A percentile compares a stretch with the other conserved stretches of the same genome.
phyloP scores from a whole-genome alignment of 2,888 invertebrate species.

The Ptychoptera contaminata region DNA sequence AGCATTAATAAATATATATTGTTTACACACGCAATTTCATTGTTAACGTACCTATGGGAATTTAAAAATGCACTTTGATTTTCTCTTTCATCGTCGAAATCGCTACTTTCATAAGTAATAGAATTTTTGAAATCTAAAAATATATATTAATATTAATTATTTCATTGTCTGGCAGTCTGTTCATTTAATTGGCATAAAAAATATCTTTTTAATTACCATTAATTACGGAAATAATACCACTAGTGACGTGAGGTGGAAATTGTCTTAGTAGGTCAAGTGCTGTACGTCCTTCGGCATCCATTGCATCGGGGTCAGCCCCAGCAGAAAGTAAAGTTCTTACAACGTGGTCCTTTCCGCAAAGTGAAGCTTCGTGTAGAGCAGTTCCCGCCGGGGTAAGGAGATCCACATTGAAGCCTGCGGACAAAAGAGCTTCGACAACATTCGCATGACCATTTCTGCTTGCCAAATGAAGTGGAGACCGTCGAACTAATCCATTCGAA shows the following conservation, averaged over 20 bases:
- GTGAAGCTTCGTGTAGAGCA: conserved; percentile 84
- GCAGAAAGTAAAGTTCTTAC: conserved; percentile 64
- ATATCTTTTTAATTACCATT: conserved; percentile 43
- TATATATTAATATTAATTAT: neutral
- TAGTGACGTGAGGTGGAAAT: conserved; percentile 77
- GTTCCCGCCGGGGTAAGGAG: conserved; percentile 73
- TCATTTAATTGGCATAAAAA: neutral
- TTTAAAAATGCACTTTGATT: neutral
- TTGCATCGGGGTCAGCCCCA: conserved; percentile 66
- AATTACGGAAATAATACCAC: conserved; percentile 72
- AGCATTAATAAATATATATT: no score
- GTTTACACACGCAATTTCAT: no score
- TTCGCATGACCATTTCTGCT: conserved; percentile 81
- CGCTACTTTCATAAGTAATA: neutral
- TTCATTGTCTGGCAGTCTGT: no score
- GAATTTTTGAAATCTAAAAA: neutral
- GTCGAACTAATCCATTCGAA: conserved; percentile 22
- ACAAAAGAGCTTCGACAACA: conserved; percentile 67
- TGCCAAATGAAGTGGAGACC: conserved; percentile 85
- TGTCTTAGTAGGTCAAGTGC: conserved; percentile 75
- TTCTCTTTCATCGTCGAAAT: neutral
- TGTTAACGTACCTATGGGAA: no score
- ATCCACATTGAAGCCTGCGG: conserved; percentile 79
- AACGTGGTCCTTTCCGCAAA: conserved; percentile 80
- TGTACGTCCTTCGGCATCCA: conserved; percentile 66